Conservation (phyloP, 2,797 vertebrate species). For the Rhabdophis nuchalis region DNA sequence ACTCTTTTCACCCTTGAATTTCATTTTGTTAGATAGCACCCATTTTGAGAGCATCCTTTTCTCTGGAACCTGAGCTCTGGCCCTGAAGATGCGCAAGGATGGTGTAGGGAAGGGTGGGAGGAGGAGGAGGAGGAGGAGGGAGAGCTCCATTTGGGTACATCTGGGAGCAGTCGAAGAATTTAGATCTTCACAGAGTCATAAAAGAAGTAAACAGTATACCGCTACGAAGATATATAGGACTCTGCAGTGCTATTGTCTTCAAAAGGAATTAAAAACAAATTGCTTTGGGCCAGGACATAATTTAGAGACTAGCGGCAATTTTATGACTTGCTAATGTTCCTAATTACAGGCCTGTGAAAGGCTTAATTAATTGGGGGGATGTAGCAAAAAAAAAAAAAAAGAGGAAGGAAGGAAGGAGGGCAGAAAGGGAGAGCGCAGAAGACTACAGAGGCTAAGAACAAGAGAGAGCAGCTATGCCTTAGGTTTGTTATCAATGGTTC, state of each 20-base stretch:
- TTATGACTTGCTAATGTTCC: constrained; percentile 99
- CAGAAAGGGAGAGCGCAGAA: constrained; percentile 54
- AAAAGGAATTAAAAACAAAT: constrained; percentile 99
- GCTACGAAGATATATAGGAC: constrained; percentile 88
- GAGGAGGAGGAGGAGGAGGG: too few species aligned
- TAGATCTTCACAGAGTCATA: constrained; percentile 72
- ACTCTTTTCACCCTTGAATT: too few species aligned
- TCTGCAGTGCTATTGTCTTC: constrained; percentile 91
- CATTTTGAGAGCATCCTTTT: not conserved
- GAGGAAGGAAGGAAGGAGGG: constrained; percentile 23
- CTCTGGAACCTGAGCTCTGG: constrained; percentile 61
- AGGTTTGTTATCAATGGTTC: constrained; percentile 98
- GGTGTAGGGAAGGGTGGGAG: not conserved
- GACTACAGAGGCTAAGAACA: not conserved
- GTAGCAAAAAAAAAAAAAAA: constrained; percentile 77
- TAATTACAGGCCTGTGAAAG: constrained; percentile 99
- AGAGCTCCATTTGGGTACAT: constrained; percentile 61
- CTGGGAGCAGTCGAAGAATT: constrained; percentile 70
- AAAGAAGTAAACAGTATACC: constrained; percentile 81
- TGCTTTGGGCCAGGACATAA: constrained; percentile 96
- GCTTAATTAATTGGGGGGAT: constrained; percentile 98
- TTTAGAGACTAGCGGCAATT: constrained; percentile 98
- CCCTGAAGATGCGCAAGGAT: constrained; percentile 48
- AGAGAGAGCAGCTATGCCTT: constrained; percentile 45
- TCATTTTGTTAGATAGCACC: too few species aligned